Evolutionary conservation across 2,113 vertebrate genomes (phyloP).

Genomic region (Spea bombifrons): DNA sequence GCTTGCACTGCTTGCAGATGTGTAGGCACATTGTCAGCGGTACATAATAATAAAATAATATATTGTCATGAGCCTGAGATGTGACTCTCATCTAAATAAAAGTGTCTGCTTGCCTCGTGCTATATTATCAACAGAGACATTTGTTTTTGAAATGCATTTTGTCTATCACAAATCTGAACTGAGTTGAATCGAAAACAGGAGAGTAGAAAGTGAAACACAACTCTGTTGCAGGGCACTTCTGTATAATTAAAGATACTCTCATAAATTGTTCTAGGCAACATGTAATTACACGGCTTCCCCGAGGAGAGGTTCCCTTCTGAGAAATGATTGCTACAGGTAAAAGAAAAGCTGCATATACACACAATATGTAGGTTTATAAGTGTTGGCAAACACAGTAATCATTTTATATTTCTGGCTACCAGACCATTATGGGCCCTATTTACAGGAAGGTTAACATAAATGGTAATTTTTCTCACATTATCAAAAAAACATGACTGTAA

Average conservation of each 20-base stretch:
- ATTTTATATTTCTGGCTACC: not conserved
- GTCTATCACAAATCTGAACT: not conserved
- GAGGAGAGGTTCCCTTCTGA: not conserved
- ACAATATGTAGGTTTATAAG: not conserved
- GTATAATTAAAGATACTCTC: not conserved
- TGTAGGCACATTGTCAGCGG: not conserved
- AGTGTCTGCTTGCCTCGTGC: not conserved
- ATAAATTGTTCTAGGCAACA: not conserved
- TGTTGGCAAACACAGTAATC: not conserved
- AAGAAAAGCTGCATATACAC: not conserved
- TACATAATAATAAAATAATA: not conserved
- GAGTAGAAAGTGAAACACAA: not conserved
- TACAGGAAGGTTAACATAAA: too few species aligned
- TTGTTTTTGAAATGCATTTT: not conserved
- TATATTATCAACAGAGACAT: not conserved
- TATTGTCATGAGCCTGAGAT: not conserved
- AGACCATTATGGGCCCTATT: too few species aligned
- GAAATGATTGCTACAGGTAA: not conserved
- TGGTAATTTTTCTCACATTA: too few species aligned
- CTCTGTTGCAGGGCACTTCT: not conserved
- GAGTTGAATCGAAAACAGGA: not conserved
- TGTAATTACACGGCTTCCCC: not conserved
- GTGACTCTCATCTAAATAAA: not conserved
- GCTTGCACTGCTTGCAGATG: not conserved
- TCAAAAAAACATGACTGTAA: too few species aligned